These are phyloP conservation scores for Seriola rivoliana DNA, from an alignment of 2,113 vertebrate species.

Conservation along the genomic window DNA sequence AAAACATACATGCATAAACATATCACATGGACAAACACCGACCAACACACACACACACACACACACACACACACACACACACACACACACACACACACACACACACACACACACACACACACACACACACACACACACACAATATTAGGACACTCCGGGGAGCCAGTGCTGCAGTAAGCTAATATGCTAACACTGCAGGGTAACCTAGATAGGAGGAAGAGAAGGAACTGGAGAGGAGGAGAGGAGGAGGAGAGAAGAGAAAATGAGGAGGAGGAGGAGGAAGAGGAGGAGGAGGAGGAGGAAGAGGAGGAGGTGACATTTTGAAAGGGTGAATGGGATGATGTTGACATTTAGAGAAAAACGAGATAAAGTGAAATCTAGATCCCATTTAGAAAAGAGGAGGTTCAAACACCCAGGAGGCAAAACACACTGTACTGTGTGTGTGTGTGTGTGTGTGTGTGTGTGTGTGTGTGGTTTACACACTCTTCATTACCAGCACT, in stretches of 20 bases:
- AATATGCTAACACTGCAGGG: constrained; percentile 62
- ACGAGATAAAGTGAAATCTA: constrained; percentile 54
- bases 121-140: background rate
- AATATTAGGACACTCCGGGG: constrained; percentile 12
- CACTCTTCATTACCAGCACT: background rate
- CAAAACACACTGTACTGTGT: background rate
- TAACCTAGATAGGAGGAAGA: constrained; percentile 19
- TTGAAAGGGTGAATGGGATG: constrained; percentile 59
- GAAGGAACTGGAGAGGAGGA: background rate
- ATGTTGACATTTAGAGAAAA: constrained; percentile 67
- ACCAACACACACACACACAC: background rate
- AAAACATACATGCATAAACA: constrained; percentile 8
- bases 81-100: constrained; percentile 7
- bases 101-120: background rate
- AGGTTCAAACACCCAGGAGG: constrained; percentile 15
- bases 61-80: background rate
- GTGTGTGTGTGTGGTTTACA: background rate
- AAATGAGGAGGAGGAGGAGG: too few relatives aligned
- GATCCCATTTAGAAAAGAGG: constrained; percentile 50
- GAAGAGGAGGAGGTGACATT: constrained; percentile 57
- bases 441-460: constrained; percentile 19
- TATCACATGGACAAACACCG: background rate
- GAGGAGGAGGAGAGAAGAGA: background rate
- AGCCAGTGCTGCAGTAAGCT: constrained; percentile 41
- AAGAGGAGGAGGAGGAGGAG: background rate